Evolutionary conservation across 2,113 vertebrate species (phyloP).

Genomic region (Podarcis cretensis): DNA sequence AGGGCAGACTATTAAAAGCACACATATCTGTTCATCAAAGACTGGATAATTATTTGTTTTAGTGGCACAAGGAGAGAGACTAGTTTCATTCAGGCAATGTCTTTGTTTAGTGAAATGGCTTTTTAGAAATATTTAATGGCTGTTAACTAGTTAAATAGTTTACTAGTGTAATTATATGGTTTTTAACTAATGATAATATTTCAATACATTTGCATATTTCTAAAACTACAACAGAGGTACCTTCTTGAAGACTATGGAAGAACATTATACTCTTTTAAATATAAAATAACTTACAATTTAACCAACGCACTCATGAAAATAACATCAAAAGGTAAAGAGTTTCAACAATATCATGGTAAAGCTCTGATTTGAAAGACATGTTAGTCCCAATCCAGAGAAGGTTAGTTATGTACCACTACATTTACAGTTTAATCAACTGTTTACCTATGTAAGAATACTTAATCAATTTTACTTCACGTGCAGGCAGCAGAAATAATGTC

Average conservation of each 20-base stretch:
- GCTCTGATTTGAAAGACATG: not conserved
- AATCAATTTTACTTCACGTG: not conserved
- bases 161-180: not conserved
- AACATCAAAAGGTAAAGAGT: not conserved
- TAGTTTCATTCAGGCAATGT: not conserved
- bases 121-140: not conserved
- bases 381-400: not conserved
- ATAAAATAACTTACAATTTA: not conserved
- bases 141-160: not conserved
- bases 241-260: not conserved
- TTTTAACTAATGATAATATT: not conserved
- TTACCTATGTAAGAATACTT: not conserved
- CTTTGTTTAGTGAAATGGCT: not conserved
- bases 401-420: not conserved
- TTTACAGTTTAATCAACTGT: not conserved
- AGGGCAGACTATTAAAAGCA: conserved; percentile 17
- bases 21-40: not conserved
- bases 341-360: not conserved
- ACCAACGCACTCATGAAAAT: not conserved
- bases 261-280: not conserved
- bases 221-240: not conserved
- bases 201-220: not conserved
- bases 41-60: not conserved
- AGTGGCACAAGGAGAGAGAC: not conserved
- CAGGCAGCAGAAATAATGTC: not conserved